Base-by-base conservation (phyloP, 2,797 vertebrate species). In the Sebastes paucispinis region DNA sequence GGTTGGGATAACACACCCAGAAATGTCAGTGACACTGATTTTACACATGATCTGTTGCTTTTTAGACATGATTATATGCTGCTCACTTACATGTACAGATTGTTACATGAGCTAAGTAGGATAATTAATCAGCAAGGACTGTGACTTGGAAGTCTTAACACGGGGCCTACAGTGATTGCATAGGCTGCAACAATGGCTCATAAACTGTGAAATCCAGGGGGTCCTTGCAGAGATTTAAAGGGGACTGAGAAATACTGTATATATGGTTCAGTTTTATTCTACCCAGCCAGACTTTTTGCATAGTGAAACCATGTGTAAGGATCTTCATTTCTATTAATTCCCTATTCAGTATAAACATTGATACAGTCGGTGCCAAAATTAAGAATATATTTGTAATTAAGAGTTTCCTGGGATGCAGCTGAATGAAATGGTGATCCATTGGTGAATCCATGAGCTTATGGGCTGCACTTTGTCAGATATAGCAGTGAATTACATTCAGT, bases 141-240 rank as follows among this genome's bases (percentile, higher is more conserved):
- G 83, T 52, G 67, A 77, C 70, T 62, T 68, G 54, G 54, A 69
- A 87, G 89, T 84, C 79, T 62, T 43, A 36, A 80, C 90, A 80
- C 47, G 50, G 93, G 93, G 91, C 92, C 91, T 89, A 24, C 71
- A 77, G 77, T 83, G 71, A 54, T 74, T 83, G 72, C 69, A 86
- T 25, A 20, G 75, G 75, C 67, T 88, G 77, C 79, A 83, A 85
- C 87, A 88, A 88, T 82, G 71, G 82, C 77, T 88, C 86, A 86
- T 84, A 91, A 89, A 92, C 31, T 66, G 66, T 69, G 24, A 62
- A 69, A 73, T 82, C 13, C 18, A 58, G 27, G 18, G 57, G 57
- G 25, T 36, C 32, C 27, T 11, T 14, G 22, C 24, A 55, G 16
- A 69, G 39, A 70, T 25, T 47, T n/a, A 32, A 43, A 36, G 14